Percentiles rank a stretch among this genome's conserved stretches.
Conservation (phyloP, 2,888 invertebrate genomes). For the Augiades crinisus region DNA sequence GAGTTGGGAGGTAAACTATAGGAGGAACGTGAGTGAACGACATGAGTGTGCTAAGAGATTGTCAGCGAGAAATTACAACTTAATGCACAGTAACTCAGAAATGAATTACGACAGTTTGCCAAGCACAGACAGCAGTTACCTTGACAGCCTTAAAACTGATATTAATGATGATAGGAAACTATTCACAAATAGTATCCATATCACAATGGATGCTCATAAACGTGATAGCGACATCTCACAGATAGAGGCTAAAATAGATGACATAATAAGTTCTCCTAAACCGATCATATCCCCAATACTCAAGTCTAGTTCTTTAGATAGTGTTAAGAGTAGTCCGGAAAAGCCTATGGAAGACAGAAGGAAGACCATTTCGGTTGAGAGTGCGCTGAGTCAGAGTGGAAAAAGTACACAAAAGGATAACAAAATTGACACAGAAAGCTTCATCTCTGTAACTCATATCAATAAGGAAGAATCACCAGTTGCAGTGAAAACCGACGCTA, state of each 20-base stretch:
- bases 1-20: slow-evolving; percentile 78
- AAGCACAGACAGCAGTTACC: slow-evolving; percentile 73
- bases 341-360: slow-evolving; percentile 67
- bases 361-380: slow-evolving; percentile 77
- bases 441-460: slow-evolving; percentile 81
- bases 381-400: slow-evolving; percentile 53
- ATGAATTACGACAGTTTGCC: slow-evolving; percentile 70
- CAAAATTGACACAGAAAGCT: slow-evolving; percentile 64
- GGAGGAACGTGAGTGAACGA: slow-evolving; percentile 67
- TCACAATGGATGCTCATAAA: slow-evolving; percentile 62
- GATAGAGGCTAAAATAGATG: slow-evolving; percentile 79
- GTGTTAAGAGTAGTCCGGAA: slow-evolving; percentile 80
- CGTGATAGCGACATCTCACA: slow-evolving; percentile 76
- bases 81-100: slow-evolving; percentile 57
- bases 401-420: slow-evolving; percentile 46
- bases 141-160: slow-evolving; percentile 73
- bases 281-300: slow-evolving; percentile 73
- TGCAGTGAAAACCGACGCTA: slow-evolving; percentile 43
- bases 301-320: slow-evolving; percentile 81
- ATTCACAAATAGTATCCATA: slow-evolving; percentile 68
- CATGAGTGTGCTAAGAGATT: slow-evolving; percentile 64
- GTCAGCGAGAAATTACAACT: slow-evolving; percentile 66
- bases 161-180: slow-evolving; percentile 61
- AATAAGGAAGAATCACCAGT: slow-evolving; percentile 68
- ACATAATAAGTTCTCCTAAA: slow-evolving; percentile 78